Percentiles rank a stretch among this genome's conserved stretches.
Evolutionary conservation across 2,797 vertebrate genomes (phyloP).

Genomic region (Chelidonichthys spinosus): DNA sequence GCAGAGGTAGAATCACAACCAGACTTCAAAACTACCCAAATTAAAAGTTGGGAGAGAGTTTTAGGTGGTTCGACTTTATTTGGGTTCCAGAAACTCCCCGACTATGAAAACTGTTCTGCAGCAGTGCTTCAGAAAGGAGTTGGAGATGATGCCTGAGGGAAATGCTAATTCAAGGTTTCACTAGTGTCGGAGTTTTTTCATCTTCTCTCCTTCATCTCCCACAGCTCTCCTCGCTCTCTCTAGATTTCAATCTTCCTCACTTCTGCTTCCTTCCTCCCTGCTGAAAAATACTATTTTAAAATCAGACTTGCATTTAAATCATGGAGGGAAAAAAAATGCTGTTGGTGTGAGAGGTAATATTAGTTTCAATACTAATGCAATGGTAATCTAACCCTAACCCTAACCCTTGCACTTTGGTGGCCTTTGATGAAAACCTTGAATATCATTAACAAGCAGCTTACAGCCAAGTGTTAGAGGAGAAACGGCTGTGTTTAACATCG

Average conservation of each 20-base stretch:
- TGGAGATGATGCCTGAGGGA: constrained; percentile 14
- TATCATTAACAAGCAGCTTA: background rate
- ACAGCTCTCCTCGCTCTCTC: background rate
- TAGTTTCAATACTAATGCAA: background rate
- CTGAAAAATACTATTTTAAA: constrained; percentile 2
- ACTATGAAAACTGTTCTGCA: constrained; percentile 3
- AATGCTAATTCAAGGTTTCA: constrained; percentile 35
- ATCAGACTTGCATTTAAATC: constrained; percentile 6
- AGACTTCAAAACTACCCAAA: background rate
- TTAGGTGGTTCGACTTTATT: background rate
- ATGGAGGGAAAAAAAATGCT: background rate
- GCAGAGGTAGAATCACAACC: background rate
- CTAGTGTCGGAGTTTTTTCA: background rate
- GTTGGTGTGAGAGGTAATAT: background rate
- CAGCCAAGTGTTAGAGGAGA: background rate
- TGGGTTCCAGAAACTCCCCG: background rate
- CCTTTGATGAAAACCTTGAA: background rate
- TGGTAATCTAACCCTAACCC: too few relatives aligned
- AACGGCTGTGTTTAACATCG: background rate
- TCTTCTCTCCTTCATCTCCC: constrained; percentile 7
- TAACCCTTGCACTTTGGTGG: background rate
- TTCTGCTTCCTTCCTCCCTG: constrained; percentile 7
- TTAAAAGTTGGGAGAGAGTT: constrained; percentile 14
- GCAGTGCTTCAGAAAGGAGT: background rate
- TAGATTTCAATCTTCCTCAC: background rate